A percentile compares a stretch with the other conserved stretches of the same genome.
These are phyloP conservation scores for Luperina nickerlii DNA, from an alignment of 2,888 invertebrate species.

Conservation along the genomic window DNA sequence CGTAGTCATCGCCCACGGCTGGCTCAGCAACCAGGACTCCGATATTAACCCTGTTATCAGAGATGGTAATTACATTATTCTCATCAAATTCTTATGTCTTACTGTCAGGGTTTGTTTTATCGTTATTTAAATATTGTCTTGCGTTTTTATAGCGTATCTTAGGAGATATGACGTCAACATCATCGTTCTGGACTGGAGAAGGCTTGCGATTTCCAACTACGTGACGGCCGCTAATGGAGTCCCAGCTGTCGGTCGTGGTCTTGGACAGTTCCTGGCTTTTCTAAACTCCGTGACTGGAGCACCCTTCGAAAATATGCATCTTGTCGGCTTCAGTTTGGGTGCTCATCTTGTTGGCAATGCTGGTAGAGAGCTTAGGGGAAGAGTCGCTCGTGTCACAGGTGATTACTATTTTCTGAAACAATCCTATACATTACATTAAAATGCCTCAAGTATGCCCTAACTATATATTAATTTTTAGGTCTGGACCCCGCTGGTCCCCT, in stretches of 20 bases:
- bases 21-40: slow-evolving; percentile 75
- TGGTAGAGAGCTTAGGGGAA: slow-evolving; percentile 74
- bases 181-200: slow-evolving; percentile 80
- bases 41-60: slow-evolving; percentile 74
- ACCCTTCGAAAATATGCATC: slow-evolving; percentile 73
- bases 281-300: slow-evolving; percentile 71
- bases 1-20: slow-evolving; percentile 78
- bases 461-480: slow-evolving; percentile 19
- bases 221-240: slow-evolving; percentile 74
- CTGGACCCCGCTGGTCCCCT: slow-evolving; percentile 67
- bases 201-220: slow-evolving; percentile 71
- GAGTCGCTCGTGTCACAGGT: slow-evolving; percentile 80
- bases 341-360: slow-evolving; percentile 82
- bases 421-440: not conserved
- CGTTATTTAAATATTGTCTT: not conserved
- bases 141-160: slow-evolving; percentile 70
- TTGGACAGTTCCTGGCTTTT: slow-evolving; percentile 81
- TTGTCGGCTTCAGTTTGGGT: slow-evolving; percentile 85
- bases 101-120: no score
- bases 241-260: slow-evolving; percentile 76
- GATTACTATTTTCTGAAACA: not conserved
- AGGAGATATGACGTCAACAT: slow-evolving; percentile 75
- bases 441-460: not conserved
- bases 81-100: not conserved
- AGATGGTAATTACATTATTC: slow-evolving; percentile 65